phyloP scores from a whole-genome alignment of 2,113 vertebrate genomes.

The Mesitornis unicolor region DNA sequence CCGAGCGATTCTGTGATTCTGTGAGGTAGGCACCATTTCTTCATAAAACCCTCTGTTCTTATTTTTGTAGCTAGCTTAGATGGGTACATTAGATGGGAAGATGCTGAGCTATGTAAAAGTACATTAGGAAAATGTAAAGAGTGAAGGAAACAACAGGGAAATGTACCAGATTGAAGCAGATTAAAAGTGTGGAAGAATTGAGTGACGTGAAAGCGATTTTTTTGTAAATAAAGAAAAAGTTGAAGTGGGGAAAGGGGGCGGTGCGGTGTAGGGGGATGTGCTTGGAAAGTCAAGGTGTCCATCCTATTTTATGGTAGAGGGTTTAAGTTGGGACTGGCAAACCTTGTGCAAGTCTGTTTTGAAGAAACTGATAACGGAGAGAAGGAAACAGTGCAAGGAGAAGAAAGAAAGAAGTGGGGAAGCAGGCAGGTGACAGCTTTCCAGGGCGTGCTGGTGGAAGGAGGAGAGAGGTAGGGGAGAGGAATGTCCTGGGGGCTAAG shows the following conservation, averaged over 20 bases:
- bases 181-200: not conserved
- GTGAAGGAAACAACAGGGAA: not conserved
- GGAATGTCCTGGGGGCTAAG: not conserved
- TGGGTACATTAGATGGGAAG: not conserved
- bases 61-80: not conserved
- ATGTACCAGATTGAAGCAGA: not conserved
- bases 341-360: not conserved
- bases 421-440: not conserved
- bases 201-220: not conserved
- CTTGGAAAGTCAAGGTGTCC: not conserved
- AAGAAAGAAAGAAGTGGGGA: not conserved
- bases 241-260: not conserved
- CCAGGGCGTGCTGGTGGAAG: not conserved
- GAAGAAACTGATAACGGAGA: not conserved
- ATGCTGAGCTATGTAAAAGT: not conserved
- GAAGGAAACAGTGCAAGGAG: not conserved
- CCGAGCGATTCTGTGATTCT: no score
- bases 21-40: no score
- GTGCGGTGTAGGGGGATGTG: not conserved
- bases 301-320: rapidly evolving
- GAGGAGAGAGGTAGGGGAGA: not conserved
- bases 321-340: not conserved
- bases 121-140: not conserved
- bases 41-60: not conserved
- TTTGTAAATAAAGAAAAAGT: not conserved